phyloP scores from a whole-genome alignment of 1,140 invertebrate genomes.

The Tetranychus urticae region DNA sequence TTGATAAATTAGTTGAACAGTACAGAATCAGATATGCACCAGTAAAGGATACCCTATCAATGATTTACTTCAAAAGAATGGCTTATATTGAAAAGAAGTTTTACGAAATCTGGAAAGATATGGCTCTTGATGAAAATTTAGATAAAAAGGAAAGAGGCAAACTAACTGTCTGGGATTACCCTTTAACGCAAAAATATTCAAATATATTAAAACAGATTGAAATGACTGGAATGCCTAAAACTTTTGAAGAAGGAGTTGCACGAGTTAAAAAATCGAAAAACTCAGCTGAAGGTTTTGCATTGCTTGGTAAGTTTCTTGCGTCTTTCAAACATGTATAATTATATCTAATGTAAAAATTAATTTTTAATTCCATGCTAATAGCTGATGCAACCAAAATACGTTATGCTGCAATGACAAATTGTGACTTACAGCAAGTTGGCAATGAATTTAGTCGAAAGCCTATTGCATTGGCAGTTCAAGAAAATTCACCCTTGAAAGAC shows the following conservation, averaged over 20 bases:
- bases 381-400: slow-evolving; percentile 77
- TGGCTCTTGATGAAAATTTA: slow-evolving; percentile 64
- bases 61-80: slow-evolving; percentile 87
- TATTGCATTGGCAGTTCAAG: slow-evolving; percentile 83
- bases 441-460: slow-evolving; percentile 92
- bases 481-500: slow-evolving; percentile 55
- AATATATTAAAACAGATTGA: slow-evolving; percentile 97
- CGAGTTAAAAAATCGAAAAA: slow-evolving; percentile 30
- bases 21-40: slow-evolving; percentile 75
- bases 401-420: slow-evolving; percentile 61
- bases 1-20: slow-evolving; percentile 70
- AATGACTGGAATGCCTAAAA: slow-evolving; percentile 49
- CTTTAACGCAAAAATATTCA: slow-evolving; percentile 89
- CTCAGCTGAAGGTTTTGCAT: slow-evolving; percentile 64
- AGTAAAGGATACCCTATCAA: slow-evolving; percentile 47
- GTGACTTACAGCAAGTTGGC: slow-evolving; percentile 64
- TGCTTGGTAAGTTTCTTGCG: slow-evolving; percentile 31
- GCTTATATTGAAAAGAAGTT: slow-evolving; percentile 78
- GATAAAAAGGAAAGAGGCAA: slow-evolving; percentile 66
- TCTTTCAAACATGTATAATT: background rate
- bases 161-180: slow-evolving; percentile 94
- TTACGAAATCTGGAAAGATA: slow-evolving; percentile 86
- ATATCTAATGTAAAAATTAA: background rate
- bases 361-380: slow-evolving; percentile 15
- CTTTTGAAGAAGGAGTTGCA: slow-evolving; percentile 22